Base-by-base conservation (phyloP, 2,888 invertebrate species). In the Limnephilus lunatus region DNA sequence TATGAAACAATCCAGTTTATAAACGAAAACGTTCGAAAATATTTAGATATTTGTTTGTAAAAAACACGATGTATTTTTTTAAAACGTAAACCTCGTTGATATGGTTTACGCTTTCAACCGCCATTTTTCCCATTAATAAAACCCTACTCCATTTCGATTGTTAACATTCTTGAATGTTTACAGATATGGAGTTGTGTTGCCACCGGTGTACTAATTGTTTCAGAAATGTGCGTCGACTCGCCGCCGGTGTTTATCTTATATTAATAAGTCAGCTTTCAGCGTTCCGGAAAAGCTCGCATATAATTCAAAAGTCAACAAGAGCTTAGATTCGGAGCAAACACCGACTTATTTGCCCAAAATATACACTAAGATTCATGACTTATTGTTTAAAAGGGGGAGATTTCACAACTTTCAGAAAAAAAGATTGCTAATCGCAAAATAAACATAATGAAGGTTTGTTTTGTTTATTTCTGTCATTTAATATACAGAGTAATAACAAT, bases 211-310 rank as follows among this genome's bases (percentile, higher is more conserved):
- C 44, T 86, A 39, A 86, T 86, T 48, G n/a, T 48, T 86, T n/a
- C 86, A 86, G n/a, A 12, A 86, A 86, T 86, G 30, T 12, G 86
- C 44, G 48, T 86, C 30, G 86, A 48, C 48, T 86, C 86, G 68
- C 25, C 86, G 44, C 25, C 86, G 30, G 48, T 86, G 86, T 86
- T 48, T 30, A 86, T 48, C 86, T 48, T n/a, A 44, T 30, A 39
- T 86, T 35, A 86, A 86, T 86, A 86, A 39, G 35, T 86, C 25
- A 86, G 35, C n/a, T 86, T 86, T 12, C n/a, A 44, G 48, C 44
- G 44, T 86, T 48, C n/a, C 86, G 48, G 86, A 25, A 68, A 44
- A 44, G 86, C 39, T 39, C 15, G n/a, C 12, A n/a, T 14, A 86
- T 86, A 86, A 86, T 86, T 86, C 44, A 86, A 14, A 68, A 68